Percentiles rank a stretch among this genome's conserved stretches.
These are phyloP conservation scores for Venusia cambrica DNA, from an alignment of 2,888 invertebrate species.

Conservation along the genomic window DNA sequence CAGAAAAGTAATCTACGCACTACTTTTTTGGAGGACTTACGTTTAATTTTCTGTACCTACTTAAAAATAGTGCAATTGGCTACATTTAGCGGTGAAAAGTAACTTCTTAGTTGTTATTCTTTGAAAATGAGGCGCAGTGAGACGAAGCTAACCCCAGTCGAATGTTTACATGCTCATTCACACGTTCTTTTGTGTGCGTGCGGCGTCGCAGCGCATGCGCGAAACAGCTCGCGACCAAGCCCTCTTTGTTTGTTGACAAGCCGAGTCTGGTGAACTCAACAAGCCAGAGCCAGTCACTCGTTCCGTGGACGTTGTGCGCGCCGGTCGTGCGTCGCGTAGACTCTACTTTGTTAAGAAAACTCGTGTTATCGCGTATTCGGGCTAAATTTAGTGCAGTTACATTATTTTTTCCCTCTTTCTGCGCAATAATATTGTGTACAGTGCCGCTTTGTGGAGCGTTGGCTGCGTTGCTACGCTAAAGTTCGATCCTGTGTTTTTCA, in stretches of 20 bases:
- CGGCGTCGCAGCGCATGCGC: slow-evolving; percentile 64
- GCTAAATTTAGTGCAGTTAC: slow-evolving; percentile 67
- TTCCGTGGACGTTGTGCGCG: slow-evolving; percentile 48
- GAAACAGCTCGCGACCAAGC: slow-evolving; percentile 55
- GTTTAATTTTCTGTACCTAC: too few species aligned
- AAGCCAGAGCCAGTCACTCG: slow-evolving; percentile 41
- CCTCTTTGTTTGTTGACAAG: slow-evolving; percentile 80
- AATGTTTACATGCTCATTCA: slow-evolving; percentile 75
- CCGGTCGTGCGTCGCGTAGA: slow-evolving; percentile 41
- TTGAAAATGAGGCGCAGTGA: slow-evolving; percentile 20
- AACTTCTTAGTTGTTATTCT: too few species aligned
- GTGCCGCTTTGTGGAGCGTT: slow-evolving; percentile 53
- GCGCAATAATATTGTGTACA: slow-evolving; percentile 55
- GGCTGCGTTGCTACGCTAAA: slow-evolving; percentile 31
- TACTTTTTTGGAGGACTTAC: too few species aligned
- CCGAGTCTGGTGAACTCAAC: slow-evolving; percentile 49
- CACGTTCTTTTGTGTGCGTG: slow-evolving; percentile 55
- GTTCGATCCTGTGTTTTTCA: slow-evolving; percentile 50
- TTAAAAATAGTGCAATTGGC: too few species aligned
- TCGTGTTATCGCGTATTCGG: slow-evolving; percentile 55
- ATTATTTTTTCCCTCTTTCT: slow-evolving; percentile 44
- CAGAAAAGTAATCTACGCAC: slow-evolving; percentile 15
- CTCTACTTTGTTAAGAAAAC: slow-evolving; percentile 44
- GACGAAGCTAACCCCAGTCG: slow-evolving; percentile 32
- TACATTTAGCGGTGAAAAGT: too few species aligned